Evolutionary conservation across 2,797 vertebrate species (phyloP).

Genomic region (Coluber constrictor): DNA sequence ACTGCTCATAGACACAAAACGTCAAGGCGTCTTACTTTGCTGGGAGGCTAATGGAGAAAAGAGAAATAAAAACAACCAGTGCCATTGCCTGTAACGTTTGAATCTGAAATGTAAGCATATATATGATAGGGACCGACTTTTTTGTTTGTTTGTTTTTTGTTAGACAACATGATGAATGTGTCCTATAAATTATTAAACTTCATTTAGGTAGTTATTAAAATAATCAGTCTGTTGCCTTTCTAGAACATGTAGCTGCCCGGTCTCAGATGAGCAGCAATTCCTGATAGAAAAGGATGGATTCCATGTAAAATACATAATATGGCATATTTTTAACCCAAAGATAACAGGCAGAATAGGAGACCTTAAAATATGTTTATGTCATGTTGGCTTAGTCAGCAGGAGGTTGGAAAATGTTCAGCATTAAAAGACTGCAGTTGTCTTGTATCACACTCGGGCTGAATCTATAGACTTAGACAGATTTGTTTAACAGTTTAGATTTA

Average conservation of each 20-base stretch:
- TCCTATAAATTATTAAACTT: background rate
- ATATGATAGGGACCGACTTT: background rate
- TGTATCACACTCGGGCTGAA: slow-evolving; percentile 16
- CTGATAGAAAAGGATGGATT: background rate
- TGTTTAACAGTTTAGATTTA: slow-evolving; percentile 5
- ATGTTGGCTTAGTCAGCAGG: background rate
- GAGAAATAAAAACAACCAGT: background rate
- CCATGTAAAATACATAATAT: background rate
- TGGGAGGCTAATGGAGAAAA: background rate
- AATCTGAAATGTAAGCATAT: background rate
- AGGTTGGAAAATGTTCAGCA: background rate
- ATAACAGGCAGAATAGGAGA: background rate
- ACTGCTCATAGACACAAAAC: background rate
- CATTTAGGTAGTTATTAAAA: background rate
- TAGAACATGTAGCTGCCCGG: background rate
- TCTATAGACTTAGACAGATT: slow-evolving; percentile 33
- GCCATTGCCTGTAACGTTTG: background rate
- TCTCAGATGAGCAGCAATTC: background rate
- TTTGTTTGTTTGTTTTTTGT: background rate
- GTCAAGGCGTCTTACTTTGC: background rate
- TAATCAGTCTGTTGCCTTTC: background rate
- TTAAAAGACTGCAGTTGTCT: slow-evolving; percentile 1
- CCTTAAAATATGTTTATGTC: slow-evolving; percentile 4
- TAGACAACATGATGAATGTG: rapidly evolving
- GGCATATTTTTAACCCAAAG: background rate